Base-by-base conservation (phyloP, 1,140 invertebrate species). In the Pygmarrhopalites habei region DNA sequence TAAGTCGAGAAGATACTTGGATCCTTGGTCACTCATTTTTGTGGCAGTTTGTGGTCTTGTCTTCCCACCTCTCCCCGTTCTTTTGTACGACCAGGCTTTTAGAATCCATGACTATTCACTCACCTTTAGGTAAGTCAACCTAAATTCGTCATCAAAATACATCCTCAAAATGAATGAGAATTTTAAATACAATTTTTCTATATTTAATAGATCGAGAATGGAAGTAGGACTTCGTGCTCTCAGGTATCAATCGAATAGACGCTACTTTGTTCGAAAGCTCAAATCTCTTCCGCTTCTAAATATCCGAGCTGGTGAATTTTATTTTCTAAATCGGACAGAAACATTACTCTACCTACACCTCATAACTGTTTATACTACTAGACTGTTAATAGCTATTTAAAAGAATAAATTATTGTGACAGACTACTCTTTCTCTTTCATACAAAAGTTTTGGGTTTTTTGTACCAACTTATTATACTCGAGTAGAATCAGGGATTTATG, bases 61-160 rank as follows among this genome's bases (percentile, higher is more conserved):
- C 25, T 56, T 56, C 35, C 30, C 53, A 7, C 53, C 53, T 2
- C 30, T 56, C 5, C 53, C 53, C 3, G 21, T 56, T 10, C 53
- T 56, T 15, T 28, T 56, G 19, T 56, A 56, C 30, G 53, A 56
- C 29, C 53, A 56, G 23, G 53, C 53, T n/a, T 56, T 56, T 23
- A 7, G 35, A n/a, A 39, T 56, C 7, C 30, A 56, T 21, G 35
- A 39, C n/a, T 21, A 39, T 26, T 56, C 53, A 10, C 2, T 39
- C 7, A 14, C 19, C 2, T 23, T 41, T 32, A 56, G n/a, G n/a
- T n/a, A n/a, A n/a, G n/a, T n/a, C n/a, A n/a, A n/a, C n/a, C n/a
- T n/a, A n/a, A n/a, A n/a, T n/a, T n/a, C n/a, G n/a, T n/a, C n/a
- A n/a, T n/a, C n/a, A n/a, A n/a, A n/a, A n/a, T n/a, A n/a, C n/a